phyloP scores from a whole-genome alignment of 2,113 vertebrate species.

The Periophthalmodon schlosseri region DNA sequence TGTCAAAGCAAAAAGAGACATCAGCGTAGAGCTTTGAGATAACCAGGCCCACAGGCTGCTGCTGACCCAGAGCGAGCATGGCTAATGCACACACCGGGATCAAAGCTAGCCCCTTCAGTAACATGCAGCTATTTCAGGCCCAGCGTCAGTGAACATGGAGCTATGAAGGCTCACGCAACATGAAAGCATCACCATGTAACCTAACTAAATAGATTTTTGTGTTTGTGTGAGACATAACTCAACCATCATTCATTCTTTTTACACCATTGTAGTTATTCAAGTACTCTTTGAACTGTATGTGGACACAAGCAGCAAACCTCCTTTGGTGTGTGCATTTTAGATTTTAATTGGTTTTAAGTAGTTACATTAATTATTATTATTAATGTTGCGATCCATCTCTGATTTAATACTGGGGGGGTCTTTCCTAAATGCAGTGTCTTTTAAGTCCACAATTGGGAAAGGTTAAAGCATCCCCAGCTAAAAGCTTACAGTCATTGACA shows the following conservation, averaged over 20 bases:
- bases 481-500: neutral
- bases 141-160: constrained; percentile 47
- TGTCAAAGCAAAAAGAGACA: constrained; percentile 25
- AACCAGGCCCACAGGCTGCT: constrained; percentile 33
- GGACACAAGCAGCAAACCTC: neutral
- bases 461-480: neutral
- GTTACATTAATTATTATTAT: no score
- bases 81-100: constrained; percentile 60
- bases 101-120: constrained; percentile 58
- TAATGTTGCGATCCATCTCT: neutral
- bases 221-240: constrained; percentile 13
- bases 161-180: constrained; percentile 39
- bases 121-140: constrained; percentile 46
- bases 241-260: neutral
- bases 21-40: constrained; percentile 27
- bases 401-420: neutral
- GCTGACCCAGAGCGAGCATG: constrained; percentile 48
- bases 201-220: constrained; percentile 21
- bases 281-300: neutral
- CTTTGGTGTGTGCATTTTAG: neutral
- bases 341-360: no score
- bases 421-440: neutral
- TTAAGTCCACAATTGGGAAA: neutral
- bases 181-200: constrained; percentile 43
- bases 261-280: neutral